Conservation (phyloP, 1,140 invertebrate species). For the Aphelenchoides avenae region DNA sequence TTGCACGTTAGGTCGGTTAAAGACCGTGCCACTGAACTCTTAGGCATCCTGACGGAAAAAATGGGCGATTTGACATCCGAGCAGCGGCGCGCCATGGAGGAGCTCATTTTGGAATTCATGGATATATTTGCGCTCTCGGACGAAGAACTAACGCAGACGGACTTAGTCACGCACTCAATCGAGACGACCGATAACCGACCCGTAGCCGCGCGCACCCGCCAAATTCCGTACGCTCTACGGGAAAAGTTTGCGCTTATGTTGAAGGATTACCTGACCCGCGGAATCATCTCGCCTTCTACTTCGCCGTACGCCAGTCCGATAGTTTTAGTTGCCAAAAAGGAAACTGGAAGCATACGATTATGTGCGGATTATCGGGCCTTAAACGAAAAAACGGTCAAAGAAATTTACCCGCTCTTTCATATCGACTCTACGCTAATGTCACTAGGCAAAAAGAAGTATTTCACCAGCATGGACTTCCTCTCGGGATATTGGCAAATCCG, state of each 20-base stretch:
- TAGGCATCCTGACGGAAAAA: too few species aligned
- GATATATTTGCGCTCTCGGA: too few species aligned
- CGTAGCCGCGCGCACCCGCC: too few species aligned
- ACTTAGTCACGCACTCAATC: too few species aligned
- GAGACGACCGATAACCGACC: too few species aligned
- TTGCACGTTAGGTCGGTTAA: too few species aligned
- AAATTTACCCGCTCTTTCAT: constrained; percentile 64
- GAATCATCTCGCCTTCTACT: constrained; percentile 3
- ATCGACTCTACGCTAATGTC: constrained; percentile 62
- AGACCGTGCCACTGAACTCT: too few species aligned
- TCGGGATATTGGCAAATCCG: constrained; percentile 35
- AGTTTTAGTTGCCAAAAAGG: constrained; percentile 64
- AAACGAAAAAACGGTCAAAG: constrained; percentile 61
- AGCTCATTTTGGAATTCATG: too few species aligned
- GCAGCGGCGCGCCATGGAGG: too few species aligned
- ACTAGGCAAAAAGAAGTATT: constrained; percentile 45
- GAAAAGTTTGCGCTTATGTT: constrained; percentile 9
- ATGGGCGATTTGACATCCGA: too few species aligned
- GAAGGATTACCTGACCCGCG: background rate
- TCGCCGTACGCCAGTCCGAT: constrained; percentile 61
- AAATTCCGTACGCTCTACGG: background rate
- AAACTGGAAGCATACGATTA: constrained; percentile 60
- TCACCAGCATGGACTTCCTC: constrained; percentile 56
- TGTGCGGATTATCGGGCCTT: constrained; percentile 62
- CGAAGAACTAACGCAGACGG: too few species aligned